Evolutionary conservation across 2,113 vertebrate genomes (phyloP).

Genomic region (Chloroceryle aenea): DNA sequence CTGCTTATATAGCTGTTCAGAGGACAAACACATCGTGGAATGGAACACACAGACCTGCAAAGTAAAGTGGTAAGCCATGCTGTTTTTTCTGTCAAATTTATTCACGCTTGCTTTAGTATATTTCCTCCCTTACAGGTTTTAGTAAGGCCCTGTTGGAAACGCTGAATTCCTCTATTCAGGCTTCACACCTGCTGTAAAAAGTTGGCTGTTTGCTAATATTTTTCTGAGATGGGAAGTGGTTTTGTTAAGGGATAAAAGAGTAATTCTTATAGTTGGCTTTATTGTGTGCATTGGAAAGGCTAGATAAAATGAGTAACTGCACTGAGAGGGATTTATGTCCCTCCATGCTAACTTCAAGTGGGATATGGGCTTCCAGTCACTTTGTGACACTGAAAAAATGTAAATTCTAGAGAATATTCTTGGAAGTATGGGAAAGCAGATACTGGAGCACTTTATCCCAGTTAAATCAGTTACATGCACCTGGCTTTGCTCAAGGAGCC

Average conservation of each 20-base stretch:
- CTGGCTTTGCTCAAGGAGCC: not conserved
- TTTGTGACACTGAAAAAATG: not conserved
- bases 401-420: not conserved
- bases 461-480: not conserved
- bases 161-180: not conserved
- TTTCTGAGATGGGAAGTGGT: not conserved
- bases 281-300: not conserved
- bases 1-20: conserved; percentile 93
- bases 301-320: not conserved
- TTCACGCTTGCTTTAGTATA: accelerated
- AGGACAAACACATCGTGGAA: conserved; percentile 92
- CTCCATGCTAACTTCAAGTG: not conserved
- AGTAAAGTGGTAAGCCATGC: conserved; percentile 84
- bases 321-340: not conserved
- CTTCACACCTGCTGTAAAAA: not conserved
- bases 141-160: not conserved
- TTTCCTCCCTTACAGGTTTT: not conserved
- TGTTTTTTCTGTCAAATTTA: accelerated
- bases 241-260: not conserved
- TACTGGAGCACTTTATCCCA: not conserved
- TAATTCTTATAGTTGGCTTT: not conserved
- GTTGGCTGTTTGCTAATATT: not conserved
- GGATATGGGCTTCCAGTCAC: not conserved
- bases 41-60: conserved; percentile 93
- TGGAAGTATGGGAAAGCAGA: not conserved